Evolutionary conservation across 2,888 invertebrate genomes (phyloP).

Genomic region (Disparrhopalites patrizii): DNA sequence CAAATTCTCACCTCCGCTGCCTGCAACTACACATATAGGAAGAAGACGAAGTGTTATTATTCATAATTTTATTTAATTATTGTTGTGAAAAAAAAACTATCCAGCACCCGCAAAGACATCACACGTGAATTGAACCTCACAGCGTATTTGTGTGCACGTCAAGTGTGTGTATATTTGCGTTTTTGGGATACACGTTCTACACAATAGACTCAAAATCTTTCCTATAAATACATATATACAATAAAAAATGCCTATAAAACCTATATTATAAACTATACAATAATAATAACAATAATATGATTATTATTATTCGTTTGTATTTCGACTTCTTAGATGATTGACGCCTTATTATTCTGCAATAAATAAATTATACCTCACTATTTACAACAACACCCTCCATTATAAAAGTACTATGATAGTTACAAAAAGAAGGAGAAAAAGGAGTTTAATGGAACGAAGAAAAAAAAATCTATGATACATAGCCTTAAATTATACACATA

Average conservation of each 20-base stretch:
- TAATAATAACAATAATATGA: neutral
- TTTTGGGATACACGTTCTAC: no score
- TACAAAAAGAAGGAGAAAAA: neutral
- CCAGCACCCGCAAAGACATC: slow-evolving; percentile 2
- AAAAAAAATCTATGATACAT: neutral
- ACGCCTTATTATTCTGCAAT: slow-evolving; percentile 18
- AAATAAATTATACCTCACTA: neutral
- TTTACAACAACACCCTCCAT: slow-evolving; percentile 4
- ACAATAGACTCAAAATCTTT: no score
- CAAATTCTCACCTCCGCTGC: slow-evolving; percentile 6
- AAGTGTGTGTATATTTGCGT: no score
- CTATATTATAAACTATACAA: neutral
- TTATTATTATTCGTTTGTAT: slow-evolving; percentile 14
- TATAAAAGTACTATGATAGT: slow-evolving; percentile 6
- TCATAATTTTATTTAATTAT: neutral
- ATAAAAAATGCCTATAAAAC: slow-evolving; percentile 9
- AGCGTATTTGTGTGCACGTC: no score
- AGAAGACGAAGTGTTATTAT: no score
- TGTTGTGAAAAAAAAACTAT: neutral
- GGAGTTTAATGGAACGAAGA: neutral
- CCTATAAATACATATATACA: neutral
- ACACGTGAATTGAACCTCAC: no score
- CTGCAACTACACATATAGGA: no score
- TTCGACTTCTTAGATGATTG: slow-evolving; percentile 22
- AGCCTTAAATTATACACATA: no score